Evolutionary conservation across 2,888 invertebrate genomes (phyloP).

Genomic region (Ormyrus pomaceus): DNA sequence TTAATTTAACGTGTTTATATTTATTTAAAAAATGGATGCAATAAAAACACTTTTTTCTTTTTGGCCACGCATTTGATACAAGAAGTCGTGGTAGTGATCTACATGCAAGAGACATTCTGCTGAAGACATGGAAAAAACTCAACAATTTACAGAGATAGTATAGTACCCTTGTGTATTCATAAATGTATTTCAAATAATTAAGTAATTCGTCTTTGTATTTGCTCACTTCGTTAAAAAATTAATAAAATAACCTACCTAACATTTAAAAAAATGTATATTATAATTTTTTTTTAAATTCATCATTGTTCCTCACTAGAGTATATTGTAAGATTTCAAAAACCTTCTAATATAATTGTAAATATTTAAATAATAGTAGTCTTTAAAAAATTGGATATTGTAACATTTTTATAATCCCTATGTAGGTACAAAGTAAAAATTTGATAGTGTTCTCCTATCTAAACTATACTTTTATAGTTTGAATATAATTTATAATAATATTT

Average conservation of each 20-base stretch:
- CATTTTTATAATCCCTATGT: conserved; percentile 66
- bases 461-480: conserved; percentile 52
- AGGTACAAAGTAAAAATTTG: conserved; percentile 68
- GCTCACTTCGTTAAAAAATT: conserved; percentile 44
- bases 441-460: conserved; percentile 69
- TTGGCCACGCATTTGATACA: conserved; percentile 70
- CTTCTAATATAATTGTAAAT: conserved; percentile 51
- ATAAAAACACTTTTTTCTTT: conserved; percentile 67
- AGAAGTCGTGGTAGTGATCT: conserved; percentile 46
- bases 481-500: conserved; percentile 52
- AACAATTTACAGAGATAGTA: conserved; percentile 54
- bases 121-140: conserved; percentile 59
- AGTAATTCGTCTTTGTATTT: conserved; percentile 47
- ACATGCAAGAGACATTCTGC: conserved; percentile 61
- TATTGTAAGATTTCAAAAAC: conserved; percentile 52
- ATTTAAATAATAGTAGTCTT: conserved; percentile 69
- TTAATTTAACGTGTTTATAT: conserved; percentile 66
- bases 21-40: conserved; percentile 71
- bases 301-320: conserved; percentile 26
- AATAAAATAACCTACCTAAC: conserved; percentile 54
- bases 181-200: conserved; percentile 48
- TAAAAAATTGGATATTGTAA: conserved; percentile 68
- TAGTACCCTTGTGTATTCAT: conserved; percentile 42
- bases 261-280: conserved; percentile 57
- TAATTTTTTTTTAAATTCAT: conserved; percentile 42